Evolutionary conservation across 1,140 invertebrate species (phyloP).

Genomic region (Zaprionus vittiger): DNA sequence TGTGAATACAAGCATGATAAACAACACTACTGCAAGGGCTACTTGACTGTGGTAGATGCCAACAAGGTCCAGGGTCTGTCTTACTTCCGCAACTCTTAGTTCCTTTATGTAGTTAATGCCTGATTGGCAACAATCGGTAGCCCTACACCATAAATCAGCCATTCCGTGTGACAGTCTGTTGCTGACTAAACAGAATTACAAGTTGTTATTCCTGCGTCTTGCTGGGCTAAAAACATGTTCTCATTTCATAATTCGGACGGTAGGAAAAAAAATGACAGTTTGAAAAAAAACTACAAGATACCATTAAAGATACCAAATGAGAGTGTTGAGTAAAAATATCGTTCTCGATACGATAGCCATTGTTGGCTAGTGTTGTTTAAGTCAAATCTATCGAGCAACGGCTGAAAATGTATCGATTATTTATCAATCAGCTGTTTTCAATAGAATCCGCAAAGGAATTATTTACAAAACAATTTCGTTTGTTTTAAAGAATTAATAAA

Average conservation of each 20-base stretch:
- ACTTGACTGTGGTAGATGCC: conserved; percentile 56
- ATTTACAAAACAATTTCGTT: neutral
- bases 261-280: neutral
- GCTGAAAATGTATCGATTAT: conserved; percentile 12
- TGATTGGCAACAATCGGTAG: conserved; percentile 8
- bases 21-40: conserved; percentile 43
- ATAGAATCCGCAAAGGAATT: neutral
- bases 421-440: conserved; percentile 6
- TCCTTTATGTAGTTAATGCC: conserved; percentile 32
- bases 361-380: neutral
- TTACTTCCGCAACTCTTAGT: conserved; percentile 43
- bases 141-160: conserved; percentile 17
- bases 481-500: neutral
- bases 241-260: neutral
- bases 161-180: conserved; percentile 35
- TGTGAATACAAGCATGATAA: conserved; percentile 62
- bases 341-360: neutral
- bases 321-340: neutral
- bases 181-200: conserved; percentile 27
- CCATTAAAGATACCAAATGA: neutral
- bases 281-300: conserved; percentile 1
- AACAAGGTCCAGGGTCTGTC: conserved; percentile 56
- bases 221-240: conserved; percentile 35
- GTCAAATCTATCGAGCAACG: neutral
- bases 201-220: conserved; percentile 18